Base-by-base conservation (phyloP, 2,113 vertebrate species). In the Megaceryle torquata region DNA sequence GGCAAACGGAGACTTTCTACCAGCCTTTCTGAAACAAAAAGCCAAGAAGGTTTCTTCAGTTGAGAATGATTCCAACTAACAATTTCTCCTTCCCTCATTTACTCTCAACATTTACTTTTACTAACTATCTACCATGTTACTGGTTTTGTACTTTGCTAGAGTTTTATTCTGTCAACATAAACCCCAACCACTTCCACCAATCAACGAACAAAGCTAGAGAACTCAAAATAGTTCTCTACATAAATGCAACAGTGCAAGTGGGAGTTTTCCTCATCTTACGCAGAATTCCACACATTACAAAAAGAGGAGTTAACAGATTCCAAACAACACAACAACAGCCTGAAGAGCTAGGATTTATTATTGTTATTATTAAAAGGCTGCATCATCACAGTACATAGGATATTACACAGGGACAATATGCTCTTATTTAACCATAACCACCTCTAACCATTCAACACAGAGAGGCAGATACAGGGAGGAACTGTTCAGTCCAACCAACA, bases 1-100 rank as follows among this genome's bases (percentile, higher is more conserved):
- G 99, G 99, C 96, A 99, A 98, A 94, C 99, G 99, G 64, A 99
- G 98, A 96, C 99, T 99, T 98, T 99, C 99, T 85, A 99, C 99
- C 96, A 99, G 97, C 91, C 99, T 99, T 98, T 99, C 99, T 99
- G 98, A 94, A 98, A 98, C 81, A 82, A 93, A 97, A 96, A 97
- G 3, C 16, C 77, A 91, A 91, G 25, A 93, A 94, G 15, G 3
- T 60, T 91, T 79, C 69, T 44, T 96, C 91, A 97, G 50, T 85
- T 96, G 68, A 89, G 39, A 91, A 46, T 28, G 93, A 83, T 64
- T 81, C 64, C 29, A 64, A 19, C 53, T 12, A 72, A 18, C 35
- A 39, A 51, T 89, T 74, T 70, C 44, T 57, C 46, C 35, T 90
- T 77, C 43, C 14, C 14, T 28, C 17, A 29, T 41, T 77, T 71